Percentiles rank a stretch among this genome's conserved stretches.
Conservation (phyloP, 2,113 vertebrate species). For the Oophaga pumilio region DNA sequence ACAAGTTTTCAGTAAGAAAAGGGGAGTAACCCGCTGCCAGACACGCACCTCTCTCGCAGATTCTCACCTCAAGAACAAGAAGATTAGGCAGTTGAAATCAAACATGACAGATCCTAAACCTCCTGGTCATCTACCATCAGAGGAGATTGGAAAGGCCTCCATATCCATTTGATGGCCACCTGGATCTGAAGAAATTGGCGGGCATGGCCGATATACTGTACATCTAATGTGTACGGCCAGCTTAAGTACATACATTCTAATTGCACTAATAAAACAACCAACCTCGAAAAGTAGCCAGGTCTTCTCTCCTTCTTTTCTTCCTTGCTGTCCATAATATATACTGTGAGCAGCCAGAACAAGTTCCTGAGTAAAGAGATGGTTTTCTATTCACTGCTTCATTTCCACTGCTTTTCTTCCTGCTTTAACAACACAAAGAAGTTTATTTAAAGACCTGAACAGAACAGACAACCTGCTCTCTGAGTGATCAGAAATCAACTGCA, state of each 20-base stretch:
- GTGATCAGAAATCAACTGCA: conserved; percentile 8
- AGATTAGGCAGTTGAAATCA: no score
- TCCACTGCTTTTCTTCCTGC: conserved; percentile 60
- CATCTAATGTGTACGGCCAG: no score
- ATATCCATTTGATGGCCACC: no score
- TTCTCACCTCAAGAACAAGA: no score
- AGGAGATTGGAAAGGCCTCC: no score
- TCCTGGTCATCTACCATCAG: no score
- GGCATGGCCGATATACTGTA: no score
- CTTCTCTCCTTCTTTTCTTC: conserved; percentile 81
- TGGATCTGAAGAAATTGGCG: no score
- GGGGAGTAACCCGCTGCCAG: no score
- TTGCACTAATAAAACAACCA: conserved; percentile 18
- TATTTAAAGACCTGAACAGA: conserved; percentile 56
- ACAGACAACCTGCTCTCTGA: conserved; percentile 39
- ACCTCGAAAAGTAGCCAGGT: conserved; percentile 81
- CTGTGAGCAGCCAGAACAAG: conserved; percentile 53
- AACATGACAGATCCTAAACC: no score
- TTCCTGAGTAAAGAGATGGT: conserved; percentile 52
- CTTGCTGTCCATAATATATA: conserved; percentile 75
- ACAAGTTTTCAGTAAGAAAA: no score
- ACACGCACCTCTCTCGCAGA: no score
- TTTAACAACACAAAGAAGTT: conserved; percentile 47
- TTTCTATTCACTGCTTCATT: conserved; percentile 68
- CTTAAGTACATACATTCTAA: conserved; percentile 5